Percentiles rank a stretch among this genome's conserved stretches.
Conservation (phyloP, 2,888 invertebrate species). For the Drosophila dives region DNA sequence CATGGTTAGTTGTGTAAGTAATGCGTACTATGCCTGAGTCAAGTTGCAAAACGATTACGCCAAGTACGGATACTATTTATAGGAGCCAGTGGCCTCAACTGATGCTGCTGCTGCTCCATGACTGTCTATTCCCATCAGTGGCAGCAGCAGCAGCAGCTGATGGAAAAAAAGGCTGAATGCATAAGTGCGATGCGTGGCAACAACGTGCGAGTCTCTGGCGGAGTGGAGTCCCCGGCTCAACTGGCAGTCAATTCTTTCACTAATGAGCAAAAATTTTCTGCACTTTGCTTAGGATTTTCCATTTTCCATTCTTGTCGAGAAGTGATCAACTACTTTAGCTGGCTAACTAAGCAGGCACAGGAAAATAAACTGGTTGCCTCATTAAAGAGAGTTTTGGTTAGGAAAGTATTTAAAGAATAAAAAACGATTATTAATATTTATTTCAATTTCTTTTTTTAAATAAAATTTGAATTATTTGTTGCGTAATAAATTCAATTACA, state of each 20-base stretch:
- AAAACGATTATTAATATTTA: neutral
- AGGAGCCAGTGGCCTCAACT: slow-evolving; percentile 9
- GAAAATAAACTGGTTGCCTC: neutral
- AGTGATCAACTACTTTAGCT: neutral
- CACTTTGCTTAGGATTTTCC: neutral
- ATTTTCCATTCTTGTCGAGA: neutral
- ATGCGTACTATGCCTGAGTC: slow-evolving; percentile 16
- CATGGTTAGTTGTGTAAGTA: slow-evolving; percentile 26
- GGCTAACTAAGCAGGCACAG: neutral
- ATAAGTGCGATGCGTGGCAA: slow-evolving; percentile 33
- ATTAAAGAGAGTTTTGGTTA: neutral
- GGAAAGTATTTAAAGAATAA: neutral
- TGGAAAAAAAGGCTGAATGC: slow-evolving; percentile 10
- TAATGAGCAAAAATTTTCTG: slow-evolving; percentile 12
- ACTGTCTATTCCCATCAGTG: slow-evolving; percentile 24
- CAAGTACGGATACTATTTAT: slow-evolving; percentile 20
- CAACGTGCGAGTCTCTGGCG: slow-evolving; percentile 21
- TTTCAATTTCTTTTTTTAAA: too few species aligned
- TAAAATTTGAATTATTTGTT: too few species aligned
- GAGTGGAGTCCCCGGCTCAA: neutral
- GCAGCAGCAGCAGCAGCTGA: slow-evolving; percentile 4
- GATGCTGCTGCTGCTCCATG: neutral
- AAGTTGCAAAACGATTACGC: slow-evolving; percentile 31
- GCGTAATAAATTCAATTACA: too few species aligned
- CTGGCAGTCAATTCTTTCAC: slow-evolving; percentile 2